Evolutionary conservation across 2,113 vertebrate species (phyloP).

Genomic region (Acrocephalus arundinaceus): DNA sequence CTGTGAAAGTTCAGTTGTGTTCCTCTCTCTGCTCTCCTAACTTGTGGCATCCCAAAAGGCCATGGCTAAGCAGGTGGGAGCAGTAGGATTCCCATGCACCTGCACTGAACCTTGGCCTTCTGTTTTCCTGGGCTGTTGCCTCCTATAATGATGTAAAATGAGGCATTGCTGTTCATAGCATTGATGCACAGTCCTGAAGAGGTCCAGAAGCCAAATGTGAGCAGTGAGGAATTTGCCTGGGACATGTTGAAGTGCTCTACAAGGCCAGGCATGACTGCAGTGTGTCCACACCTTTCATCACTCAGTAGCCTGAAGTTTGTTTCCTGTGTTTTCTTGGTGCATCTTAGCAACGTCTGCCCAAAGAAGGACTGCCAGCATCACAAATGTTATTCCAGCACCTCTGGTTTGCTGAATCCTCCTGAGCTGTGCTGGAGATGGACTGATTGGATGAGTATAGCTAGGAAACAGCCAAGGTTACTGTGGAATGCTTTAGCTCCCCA

Average conservation of each 20-base stretch:
- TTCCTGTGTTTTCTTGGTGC: conserved; percentile 13
- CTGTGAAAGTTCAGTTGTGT: not conserved
- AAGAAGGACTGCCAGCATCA: not conserved
- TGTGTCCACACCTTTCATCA: not conserved
- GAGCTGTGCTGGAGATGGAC: not conserved
- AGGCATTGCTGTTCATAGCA: not conserved
- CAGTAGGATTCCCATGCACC: not conserved
- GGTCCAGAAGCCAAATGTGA: not conserved
- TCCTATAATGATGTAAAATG: not conserved
- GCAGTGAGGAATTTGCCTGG: not conserved
- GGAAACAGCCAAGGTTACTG: not conserved
- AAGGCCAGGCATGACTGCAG: conserved; percentile 17
- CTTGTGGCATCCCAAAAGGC: not conserved
- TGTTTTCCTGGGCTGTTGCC: not conserved
- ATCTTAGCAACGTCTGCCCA: conserved; percentile 25
- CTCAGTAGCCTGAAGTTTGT: conserved; percentile 2
- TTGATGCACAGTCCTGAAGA: not conserved
- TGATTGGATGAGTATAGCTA: not conserved
- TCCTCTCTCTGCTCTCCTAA: not conserved
- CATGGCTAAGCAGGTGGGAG: not conserved
- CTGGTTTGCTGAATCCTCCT: conserved; percentile 14
- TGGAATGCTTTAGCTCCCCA: not conserved
- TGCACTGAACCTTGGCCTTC: not conserved
- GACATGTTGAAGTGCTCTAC: not conserved
- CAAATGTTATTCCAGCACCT: not conserved